Evolutionary conservation across 2,113 vertebrate genomes (phyloP), one percentile per base, ranked within the genome.

Genomic region (Malurus melanocephalus): DNA sequence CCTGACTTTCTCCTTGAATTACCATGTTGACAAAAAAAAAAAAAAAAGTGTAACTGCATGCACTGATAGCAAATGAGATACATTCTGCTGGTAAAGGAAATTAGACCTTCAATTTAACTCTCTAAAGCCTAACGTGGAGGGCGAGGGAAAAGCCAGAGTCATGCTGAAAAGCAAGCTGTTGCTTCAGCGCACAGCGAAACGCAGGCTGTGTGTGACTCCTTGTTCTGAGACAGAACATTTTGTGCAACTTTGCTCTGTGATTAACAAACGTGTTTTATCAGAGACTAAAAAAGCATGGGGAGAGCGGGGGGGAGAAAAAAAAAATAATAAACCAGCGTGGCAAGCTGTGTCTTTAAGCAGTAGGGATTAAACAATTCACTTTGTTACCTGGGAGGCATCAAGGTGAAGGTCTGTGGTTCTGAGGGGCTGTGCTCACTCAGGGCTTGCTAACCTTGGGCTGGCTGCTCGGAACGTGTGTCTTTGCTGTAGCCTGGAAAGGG

Each of bases 1-100:
- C 93, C 84, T 94, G 95, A 95, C 91, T 96, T 93, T 96, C 89
- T 96, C 90, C 93, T 96, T 96, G 95, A 95, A 96, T 96, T 97
- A 96, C 82, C 92, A 96, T 89, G 92, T 96, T 97, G 91, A 94
- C 93, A 96, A 38, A 38, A 38, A 96, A 35, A 35, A 35, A 35
- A 35, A 35, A 35, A 94, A 96, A 92, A 92, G 79, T 89, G 56
- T 85, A 89, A 89, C 94, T 94, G 87, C 84, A 95, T 94, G 93
- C 81, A 24, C 90, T 94, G 90, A 87, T 95, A 94, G 94, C 86
- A 96, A 97, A 97, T 95, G 86, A 97, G 92, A 94, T 95, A 91
- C 71, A 16, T 95, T 96, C 94, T 96, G 88, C 94, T 92, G 72
- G 93, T 85, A 90, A 95, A 95, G 94, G 96, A 97, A 96, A 96